Base-by-base conservation (phyloP, 2,888 invertebrate genomes). In the Agonopterix arenella region DNA sequence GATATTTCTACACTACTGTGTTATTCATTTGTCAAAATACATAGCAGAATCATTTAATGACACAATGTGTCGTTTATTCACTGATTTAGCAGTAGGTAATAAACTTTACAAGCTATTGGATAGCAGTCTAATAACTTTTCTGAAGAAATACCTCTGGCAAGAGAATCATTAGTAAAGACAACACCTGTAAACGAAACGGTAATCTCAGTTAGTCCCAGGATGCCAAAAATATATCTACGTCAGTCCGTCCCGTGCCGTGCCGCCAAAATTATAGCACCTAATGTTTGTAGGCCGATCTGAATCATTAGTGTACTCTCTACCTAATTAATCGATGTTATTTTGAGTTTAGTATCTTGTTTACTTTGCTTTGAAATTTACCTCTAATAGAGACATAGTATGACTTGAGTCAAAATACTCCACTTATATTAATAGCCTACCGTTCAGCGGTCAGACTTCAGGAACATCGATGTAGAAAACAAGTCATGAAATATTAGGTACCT, bases 181-280 rank as follows among this genome's bases (percentile, higher is more conserved):
- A 37, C n/a, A n/a, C 44, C 10, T 46, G 40, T 38, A 40, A 50
- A 44, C 46, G 44, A 50, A 13, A 41, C 41, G 28, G 13, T 45
- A 45, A 45, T 48, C 41, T 18, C 36, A 4, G 36, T 45, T 36
- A 36, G 42, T 54, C 65, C 64, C 62, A 68, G 65, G 57, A 57
- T 59, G 59, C 65, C 68, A 53, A 70, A 77, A 79, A 80, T 80
- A 80, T 61, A 70, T 62, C 63, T 58, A 50, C 61, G 57, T 51
- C 58, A 49, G 36, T 45, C 36, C 36, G n/a, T 16, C 13, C 56
- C 56, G 61, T 49, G 55, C 52, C 52, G 50, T 54, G 51, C 56
- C 37, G 56, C 51, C 52, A 55, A 61, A 61, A 64, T 63, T 57
- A 65, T 64, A 63, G 52, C 61, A 60, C 59, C 64, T 64, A 61